Base-by-base conservation (phyloP, 2,797 vertebrate genomes). In the Syncerus caffer region DNA sequence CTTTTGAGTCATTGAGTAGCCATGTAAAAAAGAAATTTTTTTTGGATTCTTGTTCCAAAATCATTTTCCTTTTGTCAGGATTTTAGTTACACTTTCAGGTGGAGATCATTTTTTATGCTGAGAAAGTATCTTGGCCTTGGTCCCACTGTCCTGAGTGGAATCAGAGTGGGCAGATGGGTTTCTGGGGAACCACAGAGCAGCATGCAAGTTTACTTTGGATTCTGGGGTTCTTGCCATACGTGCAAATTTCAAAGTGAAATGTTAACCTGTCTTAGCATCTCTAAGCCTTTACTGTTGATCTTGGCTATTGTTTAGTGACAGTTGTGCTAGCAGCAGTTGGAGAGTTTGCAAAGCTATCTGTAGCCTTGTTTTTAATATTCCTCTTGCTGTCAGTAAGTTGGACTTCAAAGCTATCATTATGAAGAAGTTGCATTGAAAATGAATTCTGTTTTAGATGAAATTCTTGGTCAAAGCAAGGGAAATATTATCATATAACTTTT, bases 191-290 rank as follows among this genome's bases (percentile, higher is more conserved):
- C 93, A 71, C 92, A 95, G 79, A 94, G 57, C 57, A 89, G 55
- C 87, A 55, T 62, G 67, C 10, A 42, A 84, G 55, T 97, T 97
- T 93, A 60, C 92, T 97, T 96, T 97, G 93, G 96, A 94, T 80
- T 83, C 51, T 85, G 64, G 25, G 8, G 64, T 96, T 93, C 90
- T 94, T 58, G 34, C 91, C 51, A 34, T 95, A 78, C 38, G 14
- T 89, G 89, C 83, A 62, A 51, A 97, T 97, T 98, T 97, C 96
- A 97, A 98, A 98, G 94, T 85, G 67, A 94, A 97, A 97, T 38
- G 31, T 93, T 96, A 96, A 67, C 89, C 90, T 93, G 14, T 51
- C 94, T 98, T 97, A 97, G 57, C 90, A 94, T 97, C 90, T 85
- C 84, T 93, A 83, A 97, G 55, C 58, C 45, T 86, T 55, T 29